Base-by-base conservation (phyloP, 2,888 invertebrate species). In the Drosophila seclusa region DNA sequence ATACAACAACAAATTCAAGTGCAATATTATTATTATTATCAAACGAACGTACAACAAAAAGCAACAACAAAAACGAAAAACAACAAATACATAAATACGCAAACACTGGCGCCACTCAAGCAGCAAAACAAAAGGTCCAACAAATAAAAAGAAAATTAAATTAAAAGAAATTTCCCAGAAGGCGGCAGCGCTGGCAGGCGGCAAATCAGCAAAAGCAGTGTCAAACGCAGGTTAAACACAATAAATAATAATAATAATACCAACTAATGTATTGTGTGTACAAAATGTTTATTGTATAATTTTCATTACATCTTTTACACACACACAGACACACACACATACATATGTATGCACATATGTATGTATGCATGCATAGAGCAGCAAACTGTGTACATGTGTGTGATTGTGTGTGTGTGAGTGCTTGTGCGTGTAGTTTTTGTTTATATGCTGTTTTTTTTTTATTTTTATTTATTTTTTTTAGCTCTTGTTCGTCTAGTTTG, bases 201-300 rank as follows among this genome's bases (percentile, higher is more conserved):
- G 71, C 58, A 62, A 72, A 75, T 61, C 45, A 60, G 53, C 58
- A 63, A 45, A 49, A 64, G 21, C 67, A 50, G 40, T 50, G 54
- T 36, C 32, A 45, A 68, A 65, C 69, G 67, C 64, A 64, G 78
- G 76, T 68, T 79, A 73, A 73, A 69, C 40, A 55, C 21, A 40
- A 65, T 36, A 34, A 65, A 65, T 45, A 65, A 53, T 34, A 68
- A 60, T 68, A 50, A 36, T 36, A 42, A 45, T 24, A 45, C 8
- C 62, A 54, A 61, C 45, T 52, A 54, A 68, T 76, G 61, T 76
- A 69, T 24, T 45, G 71, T 81, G 70, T 73, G 70, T 67, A 67
- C 73, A 71, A 80, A 83, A 84, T 82, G 80, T 84, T 86, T 85
- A 83, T 84, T 84, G 86, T 84, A 84, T 84, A 84, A 85, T 84